These are phyloP conservation scores for Callosobruchus maculatus DNA, from an alignment of 2,888 invertebrate species.

Conservation along the genomic window DNA sequence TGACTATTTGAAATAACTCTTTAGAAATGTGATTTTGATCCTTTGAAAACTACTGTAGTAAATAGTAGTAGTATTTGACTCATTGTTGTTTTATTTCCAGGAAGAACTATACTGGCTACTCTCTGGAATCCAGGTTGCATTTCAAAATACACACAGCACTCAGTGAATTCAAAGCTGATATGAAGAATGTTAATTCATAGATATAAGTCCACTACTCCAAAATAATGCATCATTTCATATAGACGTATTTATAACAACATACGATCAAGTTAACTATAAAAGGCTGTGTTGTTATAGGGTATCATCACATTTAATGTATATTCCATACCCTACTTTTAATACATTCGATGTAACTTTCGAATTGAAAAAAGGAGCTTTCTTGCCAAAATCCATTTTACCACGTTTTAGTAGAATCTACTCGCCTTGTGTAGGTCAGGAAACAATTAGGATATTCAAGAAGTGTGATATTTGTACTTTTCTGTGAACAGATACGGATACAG, in stretches of 20 bases:
- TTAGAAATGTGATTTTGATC: too few relatives aligned
- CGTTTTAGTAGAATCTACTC: not conserved
- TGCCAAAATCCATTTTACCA: not conserved
- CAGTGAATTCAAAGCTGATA: constrained; percentile 46
- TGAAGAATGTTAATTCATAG: not conserved
- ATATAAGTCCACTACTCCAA: not conserved
- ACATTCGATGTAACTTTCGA: not conserved
- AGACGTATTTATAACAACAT: not conserved
- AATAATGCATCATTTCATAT: not conserved
- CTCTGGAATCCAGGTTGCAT: constrained; percentile 83
- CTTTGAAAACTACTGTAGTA: too few relatives aligned
- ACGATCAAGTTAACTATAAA: not conserved
- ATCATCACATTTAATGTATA: not conserved
- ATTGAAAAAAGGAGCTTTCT: not conserved
- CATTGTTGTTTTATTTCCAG: constrained; percentile 54
- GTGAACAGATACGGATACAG: not conserved
- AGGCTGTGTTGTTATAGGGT: not conserved
- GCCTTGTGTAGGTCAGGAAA: not conserved
- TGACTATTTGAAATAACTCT: too few relatives aligned
- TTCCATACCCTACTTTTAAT: not conserved
- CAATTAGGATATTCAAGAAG: not conserved
- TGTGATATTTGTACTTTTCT: not conserved
- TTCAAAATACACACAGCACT: constrained; percentile 82
- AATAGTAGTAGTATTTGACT: too few relatives aligned
- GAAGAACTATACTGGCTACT: constrained; percentile 83